Conservation (phyloP, 2,888 invertebrate species). For the Stenotaenia linearis region DNA sequence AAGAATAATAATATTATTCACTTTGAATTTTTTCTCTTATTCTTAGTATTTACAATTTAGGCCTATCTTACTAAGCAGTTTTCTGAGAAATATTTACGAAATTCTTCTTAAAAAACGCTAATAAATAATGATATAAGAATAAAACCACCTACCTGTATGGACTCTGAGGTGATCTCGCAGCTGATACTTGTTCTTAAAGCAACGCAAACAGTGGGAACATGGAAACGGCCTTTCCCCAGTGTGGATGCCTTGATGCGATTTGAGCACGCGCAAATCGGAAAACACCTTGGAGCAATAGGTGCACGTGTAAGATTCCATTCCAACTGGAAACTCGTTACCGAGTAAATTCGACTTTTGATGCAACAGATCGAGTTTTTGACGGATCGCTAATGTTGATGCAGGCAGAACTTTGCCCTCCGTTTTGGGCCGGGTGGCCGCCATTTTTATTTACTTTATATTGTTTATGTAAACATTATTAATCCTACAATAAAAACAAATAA, state of each 20-base stretch:
- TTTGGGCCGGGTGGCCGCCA: not conserved
- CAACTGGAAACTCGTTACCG: not conserved
- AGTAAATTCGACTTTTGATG: not conserved
- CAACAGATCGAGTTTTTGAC: conserved; percentile 24
- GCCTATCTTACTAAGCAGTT: too few relatives aligned
- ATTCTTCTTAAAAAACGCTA: too few relatives aligned
- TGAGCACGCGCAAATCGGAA: conserved; percentile 28
- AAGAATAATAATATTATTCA: too few relatives aligned
- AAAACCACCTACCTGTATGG: not conserved
- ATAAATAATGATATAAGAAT: too few relatives aligned
- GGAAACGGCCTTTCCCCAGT: conserved; percentile 28
- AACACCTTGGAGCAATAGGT: conserved; percentile 27
- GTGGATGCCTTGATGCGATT: conserved; percentile 27
- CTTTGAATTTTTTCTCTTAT: too few relatives aligned
- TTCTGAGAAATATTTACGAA: too few relatives aligned
- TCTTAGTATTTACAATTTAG: too few relatives aligned
- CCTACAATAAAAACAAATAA: not conserved
- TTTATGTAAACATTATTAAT: not conserved
- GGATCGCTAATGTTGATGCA: not conserved
- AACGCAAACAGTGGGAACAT: conserved; percentile 10
- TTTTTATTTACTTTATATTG: not conserved
- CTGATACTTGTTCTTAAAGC: conserved; percentile 30
- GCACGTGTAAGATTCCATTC: conserved; percentile 29
- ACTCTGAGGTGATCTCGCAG: conserved; percentile 26
- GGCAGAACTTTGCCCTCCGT: not conserved